Percentiles rank a stretch among this genome's conserved stretches.
Evolutionary conservation across 2,113 vertebrate species (phyloP).

Genomic region (Chroicocephalus ridibundus): DNA sequence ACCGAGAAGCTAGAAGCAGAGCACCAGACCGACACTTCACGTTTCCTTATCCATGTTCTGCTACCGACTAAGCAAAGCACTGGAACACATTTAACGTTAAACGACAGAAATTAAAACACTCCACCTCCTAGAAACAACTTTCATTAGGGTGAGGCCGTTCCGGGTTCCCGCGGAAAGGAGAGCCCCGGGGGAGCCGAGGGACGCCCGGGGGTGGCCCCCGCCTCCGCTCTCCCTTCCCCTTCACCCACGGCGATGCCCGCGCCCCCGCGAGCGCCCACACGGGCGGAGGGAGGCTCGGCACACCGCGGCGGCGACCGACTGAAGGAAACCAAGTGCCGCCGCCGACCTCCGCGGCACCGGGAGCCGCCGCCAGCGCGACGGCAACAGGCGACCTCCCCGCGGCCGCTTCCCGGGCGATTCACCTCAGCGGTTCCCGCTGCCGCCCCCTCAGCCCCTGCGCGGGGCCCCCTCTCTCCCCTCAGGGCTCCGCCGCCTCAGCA

Average conservation of each 20-base stretch:
- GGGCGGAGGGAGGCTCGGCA: accelerated
- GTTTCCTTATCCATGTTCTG: neutral
- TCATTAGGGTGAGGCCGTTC: neutral
- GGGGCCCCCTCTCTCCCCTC: neutral
- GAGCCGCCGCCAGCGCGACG: neutral
- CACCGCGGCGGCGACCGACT: neutral
- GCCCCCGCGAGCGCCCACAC: accelerated
- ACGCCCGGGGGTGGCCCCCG: neutral
- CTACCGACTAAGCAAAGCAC: neutral
- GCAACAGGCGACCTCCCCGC: neutral
- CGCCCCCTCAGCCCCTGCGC: neutral
- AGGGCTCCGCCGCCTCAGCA: neutral
- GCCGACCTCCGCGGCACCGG: neutral
- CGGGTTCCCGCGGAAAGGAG: accelerated
- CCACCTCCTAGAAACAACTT: constrained; percentile 5
- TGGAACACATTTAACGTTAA: neutral
- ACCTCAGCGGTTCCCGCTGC: neutral
- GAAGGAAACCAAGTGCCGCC: accelerated
- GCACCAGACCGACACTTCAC: neutral
- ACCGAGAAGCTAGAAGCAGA: neutral
- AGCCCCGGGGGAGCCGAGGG: neutral
- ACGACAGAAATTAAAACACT: neutral
- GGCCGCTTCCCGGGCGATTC: neutral
- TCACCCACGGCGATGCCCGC: accelerated
- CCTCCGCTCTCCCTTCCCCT: neutral